These are phyloP conservation scores for Plutomurus gul DNA, from an alignment of 1,140 invertebrate species.

Conservation along the genomic window DNA sequence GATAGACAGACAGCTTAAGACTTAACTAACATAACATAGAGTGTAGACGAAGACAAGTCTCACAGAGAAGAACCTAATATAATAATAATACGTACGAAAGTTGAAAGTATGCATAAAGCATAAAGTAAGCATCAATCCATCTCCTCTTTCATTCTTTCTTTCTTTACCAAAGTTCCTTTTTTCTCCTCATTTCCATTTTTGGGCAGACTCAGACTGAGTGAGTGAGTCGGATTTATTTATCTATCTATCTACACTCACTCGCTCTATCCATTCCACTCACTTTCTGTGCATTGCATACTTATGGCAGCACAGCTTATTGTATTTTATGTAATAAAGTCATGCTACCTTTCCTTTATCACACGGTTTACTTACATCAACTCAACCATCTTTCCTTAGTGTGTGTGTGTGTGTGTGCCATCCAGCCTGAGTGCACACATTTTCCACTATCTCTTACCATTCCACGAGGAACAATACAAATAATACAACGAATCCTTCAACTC, in stretches of 20 bases:
- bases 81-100: not conserved
- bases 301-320: conserved; percentile 14
- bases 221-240: conserved; percentile 29
- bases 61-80: not conserved
- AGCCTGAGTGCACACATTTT: not conserved
- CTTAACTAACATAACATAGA: not conserved
- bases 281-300: not conserved
- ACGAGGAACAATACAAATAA: conserved; percentile 12
- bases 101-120: conserved; percentile 22
- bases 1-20: too few relatives aligned
- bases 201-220: conserved; percentile 22
- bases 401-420: not conserved
- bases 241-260: conserved; percentile 21
- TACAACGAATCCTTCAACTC: conserved; percentile 13
- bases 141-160: conserved; percentile 23
- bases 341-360: conserved; percentile 2
- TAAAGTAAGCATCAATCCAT: conserved; percentile 30
- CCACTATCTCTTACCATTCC: conserved; percentile 23
- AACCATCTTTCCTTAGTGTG: not conserved
- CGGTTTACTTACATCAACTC: not conserved
- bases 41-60: not conserved
- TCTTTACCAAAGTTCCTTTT: conserved; percentile 31
- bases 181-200: conserved; percentile 26
- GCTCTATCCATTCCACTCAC: conserved; percentile 5
- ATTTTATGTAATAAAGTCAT: conserved; percentile 30